Base-by-base conservation (phyloP, 2,888 invertebrate species). In the Troides aeacus region DNA sequence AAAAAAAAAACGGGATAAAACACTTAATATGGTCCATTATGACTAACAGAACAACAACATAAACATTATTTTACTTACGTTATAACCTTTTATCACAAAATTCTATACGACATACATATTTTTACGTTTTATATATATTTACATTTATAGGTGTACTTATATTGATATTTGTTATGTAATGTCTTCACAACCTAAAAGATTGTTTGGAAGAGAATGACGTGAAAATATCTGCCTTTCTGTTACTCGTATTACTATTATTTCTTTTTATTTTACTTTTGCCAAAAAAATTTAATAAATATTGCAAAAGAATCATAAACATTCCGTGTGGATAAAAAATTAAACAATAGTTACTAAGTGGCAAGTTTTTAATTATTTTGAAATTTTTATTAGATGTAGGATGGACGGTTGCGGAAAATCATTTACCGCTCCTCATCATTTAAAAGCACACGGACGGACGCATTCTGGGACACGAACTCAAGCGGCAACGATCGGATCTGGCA, bases 381-480 rank as follows among this genome's bases (percentile, higher is more conserved):
- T 15, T 50, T 50, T 50, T 50, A 50, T 17, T 79, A 97, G 97
- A 87, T 98, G 98, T 84, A 92, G 93, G 62, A 95, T 95, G 80
- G 94, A 95, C 74, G 97, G 96, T 7, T 98, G 98, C 84, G 97
- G 97, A 58, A 98, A 98, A 84, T 96, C 97, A 0, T 99, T 99
- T 87, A 97, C 97, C 1, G 98, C 98, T 24, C 97, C 97, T 63
- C 98, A 99, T 87, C 98, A 98, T 84, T 90, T 99, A 62, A 98
- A 98, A 89, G 98, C 98, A 0, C 98, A 99, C 82, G 94, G 94
- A 50, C 94, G 98, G 70, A 97, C 96, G 8, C 97, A 97, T 81
- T 95, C 96, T 1, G 97, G 97, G 0, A 95, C 97, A 84, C 94
- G 96, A 70, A 97, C 97, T 0, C 97, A 96, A 85, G 94, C 95